Evolutionary conservation across 2,888 invertebrate genomes (phyloP), one percentile per base, ranked within the genome.

Genomic region (Eilema griseolum): DNA sequence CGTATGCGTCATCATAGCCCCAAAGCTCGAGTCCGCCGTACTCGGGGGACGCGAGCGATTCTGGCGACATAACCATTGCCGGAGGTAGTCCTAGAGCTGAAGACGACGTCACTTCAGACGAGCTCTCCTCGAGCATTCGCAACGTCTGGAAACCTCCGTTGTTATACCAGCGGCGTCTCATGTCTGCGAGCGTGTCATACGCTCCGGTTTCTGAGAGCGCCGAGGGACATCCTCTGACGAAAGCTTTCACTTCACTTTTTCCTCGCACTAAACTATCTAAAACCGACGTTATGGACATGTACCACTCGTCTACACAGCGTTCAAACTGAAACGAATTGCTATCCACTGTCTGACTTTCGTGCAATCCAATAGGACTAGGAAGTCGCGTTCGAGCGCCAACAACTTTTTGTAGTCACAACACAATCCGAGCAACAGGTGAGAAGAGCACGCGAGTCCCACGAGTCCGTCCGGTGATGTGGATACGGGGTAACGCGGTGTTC

Each of bases 21-120:
- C 98, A 98, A 81, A 98, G 96, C 87, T 98, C 98, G 79, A 98
- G 96, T 85, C 98, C 97, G 75, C 96, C 97, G 90, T 97, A 97
- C 83, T 97, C 97, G 26, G 97, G 97, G 80, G 97, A 97, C 79
- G 96, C 96, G 79, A 97, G 95, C 65, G 97, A 97, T 77, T 97
- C 96, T 65, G 97, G 97, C 85, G 97, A 97, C 96, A 97, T 97
- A 86, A 97, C 97, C 91, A 97, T 97, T 77, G 97, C 97, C 79
- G 97, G 96, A 83, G 97, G 96, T 91, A 97, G 95, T 77, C 97
- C 97, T 65, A 97, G 93, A 75, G 97, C 96, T 62, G 97, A 97
- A 66, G 98, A 98, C 52, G 97, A 97, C 67, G 97, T 97, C 92
- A 97, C 97, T 90, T 97, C 97, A 76, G 97, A 96, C 79, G 97